Base-by-base conservation (phyloP, 2,113 vertebrate species). In the Galeopterus variegatus region DNA sequence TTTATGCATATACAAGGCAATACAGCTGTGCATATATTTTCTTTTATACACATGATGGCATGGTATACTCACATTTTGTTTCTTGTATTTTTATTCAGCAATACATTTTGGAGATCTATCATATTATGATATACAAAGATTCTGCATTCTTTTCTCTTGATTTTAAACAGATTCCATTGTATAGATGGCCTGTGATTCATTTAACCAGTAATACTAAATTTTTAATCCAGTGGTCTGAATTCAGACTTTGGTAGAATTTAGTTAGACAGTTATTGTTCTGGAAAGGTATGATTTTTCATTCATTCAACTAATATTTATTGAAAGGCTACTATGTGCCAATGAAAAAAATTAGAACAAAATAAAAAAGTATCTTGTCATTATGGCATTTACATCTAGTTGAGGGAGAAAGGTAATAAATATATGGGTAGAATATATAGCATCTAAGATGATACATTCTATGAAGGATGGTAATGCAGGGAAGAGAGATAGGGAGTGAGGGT, bases 1-100 rank as follows among this genome's bases (percentile, higher is more conserved):
- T 62, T 45, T 21, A 23, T 1, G 21, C 19, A 21, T 2, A 0
- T 1, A 1, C 11, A 24, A 23, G 13, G 33, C n/a, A 60, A 1
- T 15, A 28, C 8, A 36, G 14, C 6, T 3, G 9, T 12, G 41
- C 8, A 23, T 23, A 6, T 3, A 17, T 62, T 69, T 80, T 64
- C 36, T 62, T 54, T 83, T 13, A 5, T 36, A 70, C 48, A 36
- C 17, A 31, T 36, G n/a, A 26, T n/a, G 64, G 41, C 23, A 8
- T 2, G 15, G 14, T 14, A 2, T 19, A n/a, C n/a, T 79, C 14
- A 12, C 3, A 1, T 48, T 85, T 18, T 3, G 17, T 54, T 21
- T 36, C 31, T 72, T 24, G 11, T 45, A 1, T 28, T 88, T 90
- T 50, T 69, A 36, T 80, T 82, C 36, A 54, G 33, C 50, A 54